Evolutionary conservation across 2,797 vertebrate species (phyloP).

Genomic region (Tenualosa thibaudeaui): DNA sequence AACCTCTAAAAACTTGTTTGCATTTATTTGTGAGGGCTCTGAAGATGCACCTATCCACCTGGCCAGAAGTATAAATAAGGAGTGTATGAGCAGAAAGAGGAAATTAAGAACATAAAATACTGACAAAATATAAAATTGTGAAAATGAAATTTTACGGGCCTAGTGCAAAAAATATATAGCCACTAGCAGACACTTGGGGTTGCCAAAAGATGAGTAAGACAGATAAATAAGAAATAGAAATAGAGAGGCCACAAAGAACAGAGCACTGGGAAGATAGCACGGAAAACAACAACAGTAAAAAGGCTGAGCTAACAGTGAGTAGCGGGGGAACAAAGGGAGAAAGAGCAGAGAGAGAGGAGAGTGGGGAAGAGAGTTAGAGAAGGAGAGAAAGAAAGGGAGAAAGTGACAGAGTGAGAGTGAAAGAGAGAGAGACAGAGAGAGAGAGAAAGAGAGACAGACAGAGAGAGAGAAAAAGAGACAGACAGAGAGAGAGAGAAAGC

Average conservation of each 20-base stretch:
- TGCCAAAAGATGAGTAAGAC: neutral
- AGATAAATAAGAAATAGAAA: neutral
- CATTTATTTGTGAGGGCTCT: neutral
- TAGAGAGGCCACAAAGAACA: neutral
- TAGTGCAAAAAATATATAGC: neutral
- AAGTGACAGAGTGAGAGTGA: neutral
- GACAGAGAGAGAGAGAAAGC: neutral
- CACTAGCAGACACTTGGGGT: neutral
- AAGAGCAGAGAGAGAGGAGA: neutral
- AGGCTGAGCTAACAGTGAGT: neutral
- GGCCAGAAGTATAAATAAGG: neutral
- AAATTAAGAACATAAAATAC: neutral
- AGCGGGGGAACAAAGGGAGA: neutral
- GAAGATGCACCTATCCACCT: neutral
- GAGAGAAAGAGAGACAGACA: constrained; percentile 27
- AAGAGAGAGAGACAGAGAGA: constrained; percentile 37
- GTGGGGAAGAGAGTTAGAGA: constrained; percentile 38
- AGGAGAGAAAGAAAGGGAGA: constrained; percentile 38
- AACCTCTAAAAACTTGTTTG: no score
- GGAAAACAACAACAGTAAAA: neutral
- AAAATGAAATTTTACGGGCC: neutral
- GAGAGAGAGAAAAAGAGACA: constrained; percentile 39
- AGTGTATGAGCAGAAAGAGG: neutral
- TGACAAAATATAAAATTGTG: neutral
- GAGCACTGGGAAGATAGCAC: neutral